These are phyloP conservation scores for Montipora foliosa DNA, from an alignment of 64 coral and sea anemone species.

Conservation along the genomic window DNA sequence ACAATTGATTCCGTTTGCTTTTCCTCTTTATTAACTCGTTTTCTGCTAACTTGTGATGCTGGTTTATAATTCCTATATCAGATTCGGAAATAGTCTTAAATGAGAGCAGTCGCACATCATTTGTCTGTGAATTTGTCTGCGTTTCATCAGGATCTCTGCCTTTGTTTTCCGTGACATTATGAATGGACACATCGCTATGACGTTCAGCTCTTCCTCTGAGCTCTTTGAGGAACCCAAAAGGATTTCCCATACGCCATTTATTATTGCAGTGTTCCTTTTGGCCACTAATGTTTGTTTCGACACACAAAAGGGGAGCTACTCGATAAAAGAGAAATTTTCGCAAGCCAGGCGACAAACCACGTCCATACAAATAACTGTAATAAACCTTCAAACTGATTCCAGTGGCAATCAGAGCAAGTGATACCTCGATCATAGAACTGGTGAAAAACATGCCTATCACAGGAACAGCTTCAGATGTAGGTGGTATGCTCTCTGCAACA, in stretches of 20 bases:
- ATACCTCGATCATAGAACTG: constrained; percentile 74
- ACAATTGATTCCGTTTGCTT: background rate
- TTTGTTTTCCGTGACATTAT: constrained; percentile 1
- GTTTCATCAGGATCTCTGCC: background rate
- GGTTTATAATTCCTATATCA: background rate
- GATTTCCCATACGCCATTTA: background rate
- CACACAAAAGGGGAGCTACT: constrained; percentile 60
- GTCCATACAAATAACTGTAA: constrained; percentile 72
- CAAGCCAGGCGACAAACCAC: constrained; percentile 28
- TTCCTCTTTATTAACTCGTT: background rate
- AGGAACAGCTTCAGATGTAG: constrained; percentile 88
- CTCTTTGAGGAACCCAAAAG: background rate
- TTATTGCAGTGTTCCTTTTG: background rate
- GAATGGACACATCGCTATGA: background rate
- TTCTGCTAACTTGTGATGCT: background rate
- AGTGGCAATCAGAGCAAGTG: constrained; percentile 88
- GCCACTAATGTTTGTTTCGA: constrained; percentile 16
- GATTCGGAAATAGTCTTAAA: background rate
- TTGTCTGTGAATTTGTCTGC: background rate
- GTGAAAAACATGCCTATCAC: constrained; percentile 85
- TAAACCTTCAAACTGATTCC: constrained; percentile 79
- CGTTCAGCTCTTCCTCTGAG: background rate
- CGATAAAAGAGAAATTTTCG: constrained; percentile 68
- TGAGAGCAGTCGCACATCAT: background rate
- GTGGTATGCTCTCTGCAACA: constrained; percentile 87